Evolutionary conservation across 2,797 vertebrate species (phyloP).

Genomic region (Distichodus sexfasciatus): DNA sequence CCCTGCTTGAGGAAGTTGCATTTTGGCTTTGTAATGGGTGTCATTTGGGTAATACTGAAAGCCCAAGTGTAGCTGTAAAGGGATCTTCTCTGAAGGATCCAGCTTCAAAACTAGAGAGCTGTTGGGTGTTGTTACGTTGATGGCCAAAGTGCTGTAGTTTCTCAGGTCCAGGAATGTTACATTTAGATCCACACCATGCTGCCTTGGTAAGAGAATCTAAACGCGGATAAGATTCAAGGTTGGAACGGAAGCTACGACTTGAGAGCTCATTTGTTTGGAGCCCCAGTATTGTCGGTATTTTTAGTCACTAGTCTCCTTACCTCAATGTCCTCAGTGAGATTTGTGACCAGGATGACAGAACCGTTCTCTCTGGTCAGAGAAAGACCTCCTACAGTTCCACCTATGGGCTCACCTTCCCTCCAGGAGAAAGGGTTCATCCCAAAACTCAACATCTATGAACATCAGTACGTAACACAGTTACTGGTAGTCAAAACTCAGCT

Average conservation of each 20-base stretch:
- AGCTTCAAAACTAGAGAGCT: conserved; percentile 82
- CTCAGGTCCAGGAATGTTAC: conserved; percentile 77
- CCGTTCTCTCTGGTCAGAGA: conserved; percentile 80
- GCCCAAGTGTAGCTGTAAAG: conserved; percentile 80
- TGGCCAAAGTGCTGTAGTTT: conserved; percentile 77
- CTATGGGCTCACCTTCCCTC: conserved; percentile 71
- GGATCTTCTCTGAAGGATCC: conserved; percentile 74
- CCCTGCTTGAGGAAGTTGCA: conserved; percentile 68
- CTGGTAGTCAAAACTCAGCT: no score
- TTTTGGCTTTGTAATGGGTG: conserved; percentile 73
- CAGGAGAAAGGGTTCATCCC: conserved; percentile 82
- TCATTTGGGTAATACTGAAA: conserved; percentile 78
- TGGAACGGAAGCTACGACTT: no score
- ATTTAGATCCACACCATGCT: conserved; percentile 58
- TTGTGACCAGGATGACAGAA: conserved; percentile 74
- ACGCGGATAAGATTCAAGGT: neutral
- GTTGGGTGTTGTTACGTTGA: conserved; percentile 77
- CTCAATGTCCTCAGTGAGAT: conserved; percentile 84
- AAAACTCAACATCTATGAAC: conserved; percentile 89
- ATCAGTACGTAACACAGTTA: no score
- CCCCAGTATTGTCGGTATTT: neutral
- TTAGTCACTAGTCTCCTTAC: conserved; percentile 67
- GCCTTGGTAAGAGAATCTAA: conserved; percentile 84
- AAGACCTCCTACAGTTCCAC: conserved; percentile 82
- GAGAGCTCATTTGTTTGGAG: neutral